Percentiles rank a stretch among this genome's conserved stretches.
phyloP scores from a whole-genome alignment of 1,140 invertebrate species.

The Drosophila pseudoananassae region DNA sequence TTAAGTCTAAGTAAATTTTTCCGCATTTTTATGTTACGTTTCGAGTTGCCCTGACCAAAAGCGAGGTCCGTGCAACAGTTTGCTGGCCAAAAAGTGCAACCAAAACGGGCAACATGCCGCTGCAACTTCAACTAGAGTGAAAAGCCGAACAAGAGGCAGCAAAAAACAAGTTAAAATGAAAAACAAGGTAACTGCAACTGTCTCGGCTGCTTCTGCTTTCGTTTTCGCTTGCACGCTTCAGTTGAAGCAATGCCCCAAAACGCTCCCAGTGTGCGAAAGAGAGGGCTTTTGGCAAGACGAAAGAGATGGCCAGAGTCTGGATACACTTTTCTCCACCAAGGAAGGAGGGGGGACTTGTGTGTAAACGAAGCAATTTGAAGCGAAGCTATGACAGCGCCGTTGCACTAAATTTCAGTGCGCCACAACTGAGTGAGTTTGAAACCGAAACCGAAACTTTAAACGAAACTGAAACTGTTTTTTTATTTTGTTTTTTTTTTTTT shows the following conservation, averaged over 20 bases:
- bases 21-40: constrained; percentile 77
- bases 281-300: constrained; percentile 8
- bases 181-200: constrained; percentile 28
- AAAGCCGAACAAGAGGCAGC: constrained; percentile 49
- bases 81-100: constrained; percentile 59
- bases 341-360: not conserved
- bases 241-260: constrained; percentile 49
- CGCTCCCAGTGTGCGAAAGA: constrained; percentile 34
- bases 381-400: constrained; percentile 55
- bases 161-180: constrained; percentile 10
- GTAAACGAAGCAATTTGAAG: constrained; percentile 74
- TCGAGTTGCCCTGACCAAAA: constrained; percentile 70
- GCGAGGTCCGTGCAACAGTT: constrained; percentile 64
- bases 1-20: constrained; percentile 49
- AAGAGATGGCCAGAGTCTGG: constrained; percentile 31
- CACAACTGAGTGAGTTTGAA: constrained; percentile 71
- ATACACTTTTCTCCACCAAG: not conserved
- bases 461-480: constrained; percentile 61
- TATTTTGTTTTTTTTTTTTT: constrained; percentile 7
- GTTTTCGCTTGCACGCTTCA: constrained; percentile 74
- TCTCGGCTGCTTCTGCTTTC: constrained; percentile 71
- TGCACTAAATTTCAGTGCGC: constrained; percentile 81
- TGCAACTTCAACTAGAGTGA: constrained; percentile 61
- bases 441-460: constrained; percentile 70
- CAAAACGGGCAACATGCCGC: constrained; percentile 30